Percentiles rank a stretch among this genome's conserved stretches.
These are phyloP conservation scores for Heliconius ethilla DNA, from an alignment of 2,888 invertebrate genomes.

Conservation along the genomic window DNA sequence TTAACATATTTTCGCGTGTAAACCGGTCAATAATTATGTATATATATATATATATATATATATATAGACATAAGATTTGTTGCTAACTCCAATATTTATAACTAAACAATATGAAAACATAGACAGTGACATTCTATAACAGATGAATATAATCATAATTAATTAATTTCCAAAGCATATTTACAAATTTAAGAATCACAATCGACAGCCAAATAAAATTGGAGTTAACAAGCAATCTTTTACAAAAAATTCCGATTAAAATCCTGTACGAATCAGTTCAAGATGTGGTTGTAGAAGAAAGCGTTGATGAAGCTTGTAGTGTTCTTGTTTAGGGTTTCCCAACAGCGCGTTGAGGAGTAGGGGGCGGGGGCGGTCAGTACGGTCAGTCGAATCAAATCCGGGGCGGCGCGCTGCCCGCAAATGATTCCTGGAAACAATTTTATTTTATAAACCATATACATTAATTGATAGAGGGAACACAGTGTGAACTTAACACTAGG, in stretches of 20 bases:
- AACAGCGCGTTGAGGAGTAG: constrained; percentile 26
- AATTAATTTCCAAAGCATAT: constrained; percentile 4
- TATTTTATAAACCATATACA: neutral
- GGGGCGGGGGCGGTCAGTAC: constrained; percentile 47
- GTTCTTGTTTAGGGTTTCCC: neutral
- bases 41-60: neutral
- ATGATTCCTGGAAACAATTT: constrained; percentile 61
- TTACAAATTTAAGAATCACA: constrained; percentile 3
- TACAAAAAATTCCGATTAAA: neutral
- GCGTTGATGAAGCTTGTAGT: constrained; percentile 16
- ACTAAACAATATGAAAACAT: neutral
- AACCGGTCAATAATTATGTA: constrained; percentile 5
- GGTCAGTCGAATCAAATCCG: constrained; percentile 73
- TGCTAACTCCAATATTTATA: constrained; percentile 14
- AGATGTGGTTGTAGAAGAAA: neutral
- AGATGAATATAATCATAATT: neutral
- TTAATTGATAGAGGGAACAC: too few relatives aligned
- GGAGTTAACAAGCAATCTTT: constrained; percentile 17
- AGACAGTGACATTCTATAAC: neutral
- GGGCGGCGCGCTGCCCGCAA: constrained; percentile 65
- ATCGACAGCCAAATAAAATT: neutral
- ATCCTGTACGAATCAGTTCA: neutral
- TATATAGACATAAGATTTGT: neutral
- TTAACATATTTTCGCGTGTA: neutral
- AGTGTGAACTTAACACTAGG: too few relatives aligned